Base-by-base conservation (phyloP, 64 coral and sea anemone species). In the Porites australiensis region DNA sequence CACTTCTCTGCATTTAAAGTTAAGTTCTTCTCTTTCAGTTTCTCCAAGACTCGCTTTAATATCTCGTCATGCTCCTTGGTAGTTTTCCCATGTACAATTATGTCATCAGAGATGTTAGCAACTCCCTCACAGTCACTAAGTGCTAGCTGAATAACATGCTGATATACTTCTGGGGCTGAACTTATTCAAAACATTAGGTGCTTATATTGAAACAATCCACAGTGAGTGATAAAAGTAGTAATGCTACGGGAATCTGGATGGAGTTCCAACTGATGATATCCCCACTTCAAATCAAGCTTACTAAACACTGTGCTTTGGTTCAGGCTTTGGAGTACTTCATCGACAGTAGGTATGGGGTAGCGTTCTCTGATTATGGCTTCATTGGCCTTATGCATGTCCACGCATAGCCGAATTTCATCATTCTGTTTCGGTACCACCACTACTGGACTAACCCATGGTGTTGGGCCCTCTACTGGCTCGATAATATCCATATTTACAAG, bases 261-360 rank as follows among this genome's bases (percentile, higher is more conserved):
- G 18, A 92, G 58, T 64, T 83, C 79, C 12, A 92, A 50, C 12
- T 77, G 72, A 50, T 92, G 90, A 66, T 77, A 92, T 49, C 82
- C 86, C 22, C 63, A 87, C 15, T 50, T 83, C 22, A 82, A 58
- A 78, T 59, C 2, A 63, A n/a, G n/a, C n/a, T n/a, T n/a, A n/a
- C n/a, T n/a, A n/a, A n/a, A n/a, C n/a, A n/a, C n/a, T n/a, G n/a
- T 90, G 18, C 58, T 77, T 70, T 64, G 43, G 58, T 90, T 90
- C 5, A 90, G 88, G 63, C 43, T 77, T 18, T 75, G 74, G 45
- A 74, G 77, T 18, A 91, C 77, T 67, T 91, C 67, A 62, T 91
- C 89, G 1, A 82, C 49, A 18, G 77, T 91, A 13, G 79, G 77
- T 79, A 91, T 91, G 14, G 44, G 46, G 23, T 91, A 79, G 18